Conservation (phyloP, 1,140 invertebrate genomes). For the Thaumetopoea pityocampa region DNA sequence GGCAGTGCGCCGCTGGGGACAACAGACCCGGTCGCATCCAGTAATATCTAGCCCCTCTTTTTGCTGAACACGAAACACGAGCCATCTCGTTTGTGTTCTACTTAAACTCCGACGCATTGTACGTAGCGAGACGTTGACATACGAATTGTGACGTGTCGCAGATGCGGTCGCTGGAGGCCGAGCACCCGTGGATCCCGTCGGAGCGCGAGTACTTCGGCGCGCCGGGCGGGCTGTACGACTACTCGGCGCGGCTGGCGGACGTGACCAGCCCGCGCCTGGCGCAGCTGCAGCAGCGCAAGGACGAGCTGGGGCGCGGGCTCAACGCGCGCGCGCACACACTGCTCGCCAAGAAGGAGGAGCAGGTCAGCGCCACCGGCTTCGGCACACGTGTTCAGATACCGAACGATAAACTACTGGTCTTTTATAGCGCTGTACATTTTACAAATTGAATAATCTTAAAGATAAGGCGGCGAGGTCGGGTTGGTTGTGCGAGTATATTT, state of each 20-base stretch:
- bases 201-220: constrained; percentile 89
- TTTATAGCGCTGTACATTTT: no score
- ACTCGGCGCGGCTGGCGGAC: constrained; percentile 76
- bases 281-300: constrained; percentile 81
- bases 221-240: constrained; percentile 79
- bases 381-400: neutral
- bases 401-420: neutral
- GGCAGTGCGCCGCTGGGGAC: no score
- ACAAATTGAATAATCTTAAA: no score
- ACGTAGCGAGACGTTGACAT: no score
- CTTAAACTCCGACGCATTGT: no score
- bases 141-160: constrained; percentile 13
- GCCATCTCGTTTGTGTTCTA: no score
- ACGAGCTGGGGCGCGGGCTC: constrained; percentile 83
- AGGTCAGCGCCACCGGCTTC: constrained; percentile 60
- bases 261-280: constrained; percentile 78
- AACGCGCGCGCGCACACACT: constrained; percentile 92
- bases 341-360: constrained; percentile 90
- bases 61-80: no score
- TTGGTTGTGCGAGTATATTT: no score
- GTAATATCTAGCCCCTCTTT: no score
- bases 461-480: no score
- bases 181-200: constrained; percentile 84
- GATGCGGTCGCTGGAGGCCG: constrained; percentile 53
- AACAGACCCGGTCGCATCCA: no score